These are phyloP conservation scores for human (Homo sapiens) DNA, from an alignment of 2,113 vertebrate genomes.

Conservation along the genomic window DNA sequence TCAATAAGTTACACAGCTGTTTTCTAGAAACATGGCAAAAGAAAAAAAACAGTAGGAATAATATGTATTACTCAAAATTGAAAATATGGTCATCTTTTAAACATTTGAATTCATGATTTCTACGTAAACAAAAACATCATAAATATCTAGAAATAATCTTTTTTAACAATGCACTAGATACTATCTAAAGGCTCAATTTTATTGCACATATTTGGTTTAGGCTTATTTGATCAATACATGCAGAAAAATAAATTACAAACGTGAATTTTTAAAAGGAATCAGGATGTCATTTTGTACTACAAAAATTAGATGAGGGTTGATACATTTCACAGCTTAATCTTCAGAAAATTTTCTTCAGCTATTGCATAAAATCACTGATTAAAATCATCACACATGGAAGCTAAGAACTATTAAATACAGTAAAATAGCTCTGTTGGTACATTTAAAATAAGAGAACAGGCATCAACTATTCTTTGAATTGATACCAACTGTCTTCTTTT, in stretches of 20 bases:
- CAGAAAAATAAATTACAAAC: constrained; percentile 66
- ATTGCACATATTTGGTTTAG: constrained; percentile 64
- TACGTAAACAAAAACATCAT: constrained; percentile 44
- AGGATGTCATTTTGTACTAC: constrained; percentile 36
- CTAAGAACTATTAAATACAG: constrained; percentile 48
- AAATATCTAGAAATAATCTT: constrained; percentile 63
- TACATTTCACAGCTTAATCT: constrained; percentile 64
- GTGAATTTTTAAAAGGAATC: constrained; percentile 37
- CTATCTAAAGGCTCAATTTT: constrained; percentile 46
- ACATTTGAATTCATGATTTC: constrained; percentile 58
- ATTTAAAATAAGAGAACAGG: constrained; percentile 34
- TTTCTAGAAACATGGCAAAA: constrained; percentile 65
- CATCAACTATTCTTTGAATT: constrained; percentile 4
- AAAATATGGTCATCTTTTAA: constrained; percentile 67
- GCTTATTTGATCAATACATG: constrained; percentile 50
- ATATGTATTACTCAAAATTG: constrained; percentile 41
- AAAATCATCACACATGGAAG: constrained; percentile 22
- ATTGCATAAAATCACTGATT: constrained; percentile 44
- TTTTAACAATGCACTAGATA: constrained; percentile 39
- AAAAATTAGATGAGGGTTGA: constrained; percentile 35
- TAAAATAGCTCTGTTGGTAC: constrained; percentile 49
- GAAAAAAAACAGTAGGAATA: constrained; percentile 55
- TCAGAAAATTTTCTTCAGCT: constrained; percentile 53
- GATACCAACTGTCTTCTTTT: neutral
- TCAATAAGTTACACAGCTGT: constrained; percentile 64